phyloP scores from a whole-genome alignment of 2,888 invertebrate genomes.

The Cotesia congregata region DNA sequence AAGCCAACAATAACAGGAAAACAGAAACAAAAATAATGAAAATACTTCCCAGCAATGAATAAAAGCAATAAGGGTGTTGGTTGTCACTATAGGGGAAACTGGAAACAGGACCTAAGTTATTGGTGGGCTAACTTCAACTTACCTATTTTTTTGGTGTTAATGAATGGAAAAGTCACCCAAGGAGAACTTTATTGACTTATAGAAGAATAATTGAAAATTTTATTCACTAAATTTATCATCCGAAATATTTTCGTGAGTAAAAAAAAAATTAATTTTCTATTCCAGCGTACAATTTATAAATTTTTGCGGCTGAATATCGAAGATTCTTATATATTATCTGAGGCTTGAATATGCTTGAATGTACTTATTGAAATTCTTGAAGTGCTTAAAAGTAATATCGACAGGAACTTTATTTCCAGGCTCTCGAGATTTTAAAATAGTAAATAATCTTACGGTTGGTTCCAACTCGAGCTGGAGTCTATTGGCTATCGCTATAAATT shows the following conservation, averaged over 20 bases:
- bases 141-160: slow-evolving; percentile 44
- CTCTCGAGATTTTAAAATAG: background rate
- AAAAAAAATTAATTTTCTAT: too few species aligned
- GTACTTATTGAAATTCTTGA: slow-evolving; percentile 13
- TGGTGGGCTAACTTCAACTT: slow-evolving; percentile 29
- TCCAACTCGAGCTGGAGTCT: background rate
- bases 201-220: too few species aligned
- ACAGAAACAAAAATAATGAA: background rate
- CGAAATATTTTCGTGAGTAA: too few species aligned
- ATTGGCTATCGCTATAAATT: too few species aligned
- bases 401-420: background rate
- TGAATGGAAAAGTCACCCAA: slow-evolving; percentile 53
- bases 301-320: too few species aligned
- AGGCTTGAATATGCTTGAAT: too few species aligned
- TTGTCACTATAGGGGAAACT: too few species aligned
- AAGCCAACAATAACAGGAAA: background rate
- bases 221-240: too few species aligned
- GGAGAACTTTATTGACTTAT: slow-evolving; percentile 40
- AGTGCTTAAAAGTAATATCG: slow-evolving; percentile 21
- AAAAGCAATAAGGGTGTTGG: too few species aligned
- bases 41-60: too few species aligned
- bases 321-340: slow-evolving; percentile 2
- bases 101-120: background rate
- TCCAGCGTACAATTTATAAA: too few species aligned
- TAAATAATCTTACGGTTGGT: background rate